Evolutionary conservation across 2,888 invertebrate genomes (phyloP), one percentile per base, ranked within the genome.

Genomic region (Archaeoteleia sp.): DNA sequence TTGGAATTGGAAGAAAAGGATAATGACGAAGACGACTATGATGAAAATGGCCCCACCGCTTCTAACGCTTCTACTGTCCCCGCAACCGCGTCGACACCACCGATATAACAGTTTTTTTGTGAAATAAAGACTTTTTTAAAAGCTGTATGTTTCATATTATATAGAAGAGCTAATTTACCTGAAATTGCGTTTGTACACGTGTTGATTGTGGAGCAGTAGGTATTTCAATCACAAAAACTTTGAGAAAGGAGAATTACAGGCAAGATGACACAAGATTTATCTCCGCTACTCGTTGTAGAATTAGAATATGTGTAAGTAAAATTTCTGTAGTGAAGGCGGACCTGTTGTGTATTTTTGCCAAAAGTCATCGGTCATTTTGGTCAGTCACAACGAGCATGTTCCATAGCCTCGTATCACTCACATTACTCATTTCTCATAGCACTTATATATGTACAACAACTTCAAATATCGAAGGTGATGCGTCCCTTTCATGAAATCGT

Each of bases 1-100:
- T 71, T 72, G 4, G 82, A 82, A 12, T 78, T 78, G 40, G 80
- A 82, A 15, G 83, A 82, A 1, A 80, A 81, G 32, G 82, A 83
- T 37, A 78, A 78, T 46, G 76, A 78, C 7, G 78, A 78, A 27
- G 76, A 80, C n/a, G 78, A 81, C 23, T 82, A 83, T n/a, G 79
- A 78, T 8, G 80, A 78, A 10, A 75, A 67, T 35, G 77, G 77
- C 9, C 80, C 78, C 1, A 76, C 76, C 1, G 79, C 78, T 7
- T 77, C 79, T 5, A 81, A 81, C 51, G 78, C 82, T 15, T 78
- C 82, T 30, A 77, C 79, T 27, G 72, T 76, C 14, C 78, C 80
- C 14, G 74, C 76, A 4, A 76, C 75, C 6, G 71, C 75, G 14
- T 70, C 81, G 10, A 77, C 79, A 35, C 82, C 82, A 6, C 80